phyloP scores from a whole-genome alignment of 2,888 invertebrate species.

The Polylopha cassiicola region DNA sequence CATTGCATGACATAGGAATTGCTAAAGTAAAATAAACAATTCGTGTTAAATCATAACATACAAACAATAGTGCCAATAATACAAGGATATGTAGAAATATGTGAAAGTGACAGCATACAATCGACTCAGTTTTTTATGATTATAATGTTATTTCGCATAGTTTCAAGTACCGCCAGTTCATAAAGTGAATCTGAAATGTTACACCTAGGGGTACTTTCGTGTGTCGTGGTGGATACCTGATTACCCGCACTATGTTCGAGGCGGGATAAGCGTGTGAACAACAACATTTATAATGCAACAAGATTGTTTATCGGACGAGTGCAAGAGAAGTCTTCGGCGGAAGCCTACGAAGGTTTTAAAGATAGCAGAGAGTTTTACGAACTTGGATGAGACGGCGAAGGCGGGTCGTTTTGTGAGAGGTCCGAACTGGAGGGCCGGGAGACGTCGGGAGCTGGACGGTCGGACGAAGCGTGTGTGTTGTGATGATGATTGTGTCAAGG shows the following conservation, averaged over 20 bases:
- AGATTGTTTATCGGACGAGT: slow-evolving; percentile 56
- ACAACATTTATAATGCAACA: slow-evolving; percentile 72
- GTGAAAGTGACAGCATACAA: slow-evolving; percentile 69
- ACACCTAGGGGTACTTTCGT: slow-evolving; percentile 43
- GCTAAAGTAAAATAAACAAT: slow-evolving; percentile 43
- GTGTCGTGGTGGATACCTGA: slow-evolving; percentile 56
- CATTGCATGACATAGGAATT: slow-evolving; percentile 47
- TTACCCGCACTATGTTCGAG: slow-evolving; percentile 61
- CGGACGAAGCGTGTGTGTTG: slow-evolving; percentile 65
- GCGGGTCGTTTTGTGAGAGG: slow-evolving; percentile 66
- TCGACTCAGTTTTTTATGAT: slow-evolving; percentile 58
- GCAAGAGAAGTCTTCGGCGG: slow-evolving; percentile 66
- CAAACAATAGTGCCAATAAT: slow-evolving; percentile 39
- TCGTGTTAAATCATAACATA: slow-evolving; percentile 35
- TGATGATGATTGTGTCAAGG: slow-evolving; percentile 68
- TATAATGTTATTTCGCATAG: slow-evolving; percentile 63
- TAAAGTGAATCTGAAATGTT: slow-evolving; percentile 47
- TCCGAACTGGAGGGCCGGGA: slow-evolving; percentile 61
- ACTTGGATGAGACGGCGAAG: slow-evolving; percentile 70
- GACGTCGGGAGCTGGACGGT: slow-evolving; percentile 49
- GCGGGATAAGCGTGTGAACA: slow-evolving; percentile 57
- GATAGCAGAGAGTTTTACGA: slow-evolving; percentile 75
- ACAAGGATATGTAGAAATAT: slow-evolving; percentile 50
- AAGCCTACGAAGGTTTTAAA: slow-evolving; percentile 72
- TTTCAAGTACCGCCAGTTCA: slow-evolving; percentile 59